Evolutionary conservation across 2,113 vertebrate species (phyloP).

Genomic region (Carollia perspicillata): DNA sequence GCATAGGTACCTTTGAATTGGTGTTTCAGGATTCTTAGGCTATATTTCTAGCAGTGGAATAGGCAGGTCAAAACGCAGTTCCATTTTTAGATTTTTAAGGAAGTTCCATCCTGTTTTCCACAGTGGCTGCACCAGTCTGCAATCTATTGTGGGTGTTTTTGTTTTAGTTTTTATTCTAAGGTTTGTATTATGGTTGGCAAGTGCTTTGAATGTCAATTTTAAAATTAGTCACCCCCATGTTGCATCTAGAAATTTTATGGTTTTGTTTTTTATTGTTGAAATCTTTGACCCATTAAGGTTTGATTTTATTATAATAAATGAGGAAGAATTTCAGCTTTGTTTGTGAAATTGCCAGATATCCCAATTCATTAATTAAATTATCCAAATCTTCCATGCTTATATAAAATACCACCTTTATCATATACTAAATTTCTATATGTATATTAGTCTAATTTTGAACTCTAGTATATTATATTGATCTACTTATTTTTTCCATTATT

Average conservation of each 20-base stretch:
- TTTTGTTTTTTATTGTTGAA: background rate
- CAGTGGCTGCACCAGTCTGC: too few relatives aligned
- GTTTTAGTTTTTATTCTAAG: background rate
- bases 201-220: background rate
- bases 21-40: too few relatives aligned
- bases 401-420: constrained; percentile 24
- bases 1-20: too few relatives aligned
- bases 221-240: background rate
- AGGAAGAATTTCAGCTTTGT: background rate
- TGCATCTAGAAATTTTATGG: background rate
- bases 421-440: background rate
- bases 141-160: background rate
- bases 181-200: background rate
- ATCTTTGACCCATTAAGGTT: background rate
- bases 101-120: too few relatives aligned
- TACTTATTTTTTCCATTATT: constrained; percentile 34
- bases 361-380: background rate
- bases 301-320: constrained; percentile 24
- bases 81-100: too few relatives aligned
- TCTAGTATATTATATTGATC: background rate
- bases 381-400: background rate
- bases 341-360: background rate
- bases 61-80: too few relatives aligned
- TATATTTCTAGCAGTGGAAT: too few relatives aligned
- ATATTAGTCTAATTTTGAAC: background rate